phyloP scores from a whole-genome alignment of 2,113 vertebrate species.

The Sminthopsis crassicaudata region DNA sequence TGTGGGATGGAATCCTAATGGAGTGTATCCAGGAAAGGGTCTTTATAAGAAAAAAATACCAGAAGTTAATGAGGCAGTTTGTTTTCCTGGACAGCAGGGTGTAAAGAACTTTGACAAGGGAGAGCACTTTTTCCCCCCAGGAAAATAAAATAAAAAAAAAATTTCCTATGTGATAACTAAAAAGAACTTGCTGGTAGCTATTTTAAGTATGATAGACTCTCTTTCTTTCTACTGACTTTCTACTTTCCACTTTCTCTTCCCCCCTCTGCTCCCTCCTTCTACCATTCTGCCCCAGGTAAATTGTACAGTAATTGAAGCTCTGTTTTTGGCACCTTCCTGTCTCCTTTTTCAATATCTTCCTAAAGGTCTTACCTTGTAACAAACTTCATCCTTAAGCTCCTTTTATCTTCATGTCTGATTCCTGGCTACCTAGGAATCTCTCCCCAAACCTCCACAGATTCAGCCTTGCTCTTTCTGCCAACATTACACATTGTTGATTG shows the following conservation, averaged over 20 bases:
- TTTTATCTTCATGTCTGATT: neutral
- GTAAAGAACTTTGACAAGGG: constrained; percentile 8
- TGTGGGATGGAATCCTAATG: constrained; percentile 20
- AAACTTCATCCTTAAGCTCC: neutral
- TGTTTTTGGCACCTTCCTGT: neutral
- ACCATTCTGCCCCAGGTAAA: neutral
- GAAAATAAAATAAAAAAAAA: neutral
- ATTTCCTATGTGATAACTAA: neutral
- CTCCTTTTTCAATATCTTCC: neutral
- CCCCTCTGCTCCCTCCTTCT: neutral
- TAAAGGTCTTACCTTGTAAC: neutral
- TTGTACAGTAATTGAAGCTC: neutral
- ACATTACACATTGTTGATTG: neutral
- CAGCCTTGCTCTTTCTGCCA: neutral
- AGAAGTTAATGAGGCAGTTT: constrained; percentile 12
- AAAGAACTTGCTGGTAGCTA: neutral
- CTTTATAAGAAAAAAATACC: constrained; percentile 16
- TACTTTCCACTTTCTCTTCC: neutral
- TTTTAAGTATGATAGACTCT: neutral
- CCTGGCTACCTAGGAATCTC: neutral
- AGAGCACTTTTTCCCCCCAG: neutral
- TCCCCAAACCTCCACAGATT: neutral
- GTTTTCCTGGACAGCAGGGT: constrained; percentile 11
- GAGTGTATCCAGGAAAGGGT: constrained; percentile 8
- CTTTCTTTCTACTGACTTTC: neutral